These are phyloP conservation scores for Cossypha caffra DNA, from an alignment of 2,797 vertebrate species.

Conservation along the genomic window DNA sequence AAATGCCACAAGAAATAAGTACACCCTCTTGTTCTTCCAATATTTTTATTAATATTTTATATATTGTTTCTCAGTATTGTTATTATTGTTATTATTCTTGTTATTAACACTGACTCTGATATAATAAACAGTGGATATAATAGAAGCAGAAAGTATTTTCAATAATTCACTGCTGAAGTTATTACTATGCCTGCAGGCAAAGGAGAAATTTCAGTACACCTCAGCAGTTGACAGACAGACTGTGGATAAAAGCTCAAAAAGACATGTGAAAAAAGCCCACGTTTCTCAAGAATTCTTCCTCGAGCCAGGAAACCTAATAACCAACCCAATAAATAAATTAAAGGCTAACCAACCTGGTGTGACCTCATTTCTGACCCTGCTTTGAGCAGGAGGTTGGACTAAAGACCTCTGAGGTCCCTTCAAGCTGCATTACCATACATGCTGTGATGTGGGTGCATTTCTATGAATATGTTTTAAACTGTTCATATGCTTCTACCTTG, in stretches of 20 bases:
- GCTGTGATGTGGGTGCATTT: neutral
- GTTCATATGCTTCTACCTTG: neutral
- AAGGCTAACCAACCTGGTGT: neutral
- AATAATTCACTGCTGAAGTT: neutral
- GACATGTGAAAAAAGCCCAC: neutral
- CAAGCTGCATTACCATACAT: neutral
- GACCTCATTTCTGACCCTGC: neutral
- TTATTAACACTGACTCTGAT: neutral
- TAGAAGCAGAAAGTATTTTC: neutral
- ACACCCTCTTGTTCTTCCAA: neutral
- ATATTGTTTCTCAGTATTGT: neutral
- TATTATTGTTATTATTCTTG: neutral
- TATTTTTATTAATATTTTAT: neutral
- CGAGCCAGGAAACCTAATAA: neutral
- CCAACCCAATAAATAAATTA: neutral
- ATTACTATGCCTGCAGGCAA: neutral
- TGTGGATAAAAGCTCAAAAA: neutral
- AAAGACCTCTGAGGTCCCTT: neutral
- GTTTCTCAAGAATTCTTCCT: slow-evolving; percentile 8
- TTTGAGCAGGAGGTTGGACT: neutral
- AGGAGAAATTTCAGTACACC: neutral
- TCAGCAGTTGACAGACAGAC: neutral
- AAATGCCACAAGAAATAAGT: neutral
- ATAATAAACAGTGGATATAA: neutral
- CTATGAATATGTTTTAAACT: neutral